Evolutionary conservation across 2,888 invertebrate genomes (phyloP).

Genomic region (Anoplius nigerrimus): DNA sequence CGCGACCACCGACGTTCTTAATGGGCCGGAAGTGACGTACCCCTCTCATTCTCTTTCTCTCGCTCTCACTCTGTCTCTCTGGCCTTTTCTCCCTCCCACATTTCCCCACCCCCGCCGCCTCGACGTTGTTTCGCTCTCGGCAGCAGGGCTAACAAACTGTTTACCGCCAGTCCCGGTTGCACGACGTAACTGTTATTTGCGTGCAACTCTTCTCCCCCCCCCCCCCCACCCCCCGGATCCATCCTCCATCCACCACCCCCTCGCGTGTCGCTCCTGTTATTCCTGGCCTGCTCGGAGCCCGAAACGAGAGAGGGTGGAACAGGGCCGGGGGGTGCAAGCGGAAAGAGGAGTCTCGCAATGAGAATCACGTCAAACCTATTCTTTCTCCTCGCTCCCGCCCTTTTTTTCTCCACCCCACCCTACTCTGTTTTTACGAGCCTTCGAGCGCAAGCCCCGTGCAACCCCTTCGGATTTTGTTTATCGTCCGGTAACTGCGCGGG

Average conservation of each 20-base stretch:
- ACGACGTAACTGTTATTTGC: no score
- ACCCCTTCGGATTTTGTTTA: no score
- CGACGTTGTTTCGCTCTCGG: neutral
- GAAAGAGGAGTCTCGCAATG: neutral
- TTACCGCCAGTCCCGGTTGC: neutral
- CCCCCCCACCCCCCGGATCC: no score
- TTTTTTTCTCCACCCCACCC: no score
- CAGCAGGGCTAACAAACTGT: neutral
- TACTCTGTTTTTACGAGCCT: no score
- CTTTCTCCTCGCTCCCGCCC: no score
- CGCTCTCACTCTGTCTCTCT: conserved; percentile 16
- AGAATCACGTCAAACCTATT: no score
- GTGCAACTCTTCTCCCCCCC: no score
- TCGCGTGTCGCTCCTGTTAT: no score
- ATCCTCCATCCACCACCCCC: no score
- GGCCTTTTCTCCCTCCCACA: conserved; percentile 18
- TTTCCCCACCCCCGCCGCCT: conserved; percentile 10
- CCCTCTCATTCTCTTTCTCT: conserved; percentile 39
- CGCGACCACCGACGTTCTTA: conserved; percentile 60
- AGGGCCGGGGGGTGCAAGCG: conserved; percentile 7
- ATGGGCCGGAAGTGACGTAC: conserved; percentile 65
- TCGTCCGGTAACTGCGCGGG: no score
- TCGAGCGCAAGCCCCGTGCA: no score
- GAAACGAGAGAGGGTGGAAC: conserved; percentile 5
- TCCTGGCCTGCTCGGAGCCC: neutral